These are phyloP conservation scores for pig (Sus scrofa) DNA, from an alignment of 2,113 vertebrate species.

Conservation along the genomic window T2T-Sscrofa CM000817.6:74507001-74507500, in stretches of 20 bases:
- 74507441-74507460: background rate
- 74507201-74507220: background rate
- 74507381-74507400: background rate
- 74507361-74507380: background rate
- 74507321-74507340: background rate
- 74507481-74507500: background rate
- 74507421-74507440: background rate
- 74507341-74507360: background rate
- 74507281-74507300: background rate
- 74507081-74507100: background rate
- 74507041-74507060: background rate
- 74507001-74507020: background rate
- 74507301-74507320: background rate
- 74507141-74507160: background rate
- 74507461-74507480: background rate
- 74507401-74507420: rapidly evolving
- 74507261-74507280: background rate
- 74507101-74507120: background rate
- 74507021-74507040: background rate
- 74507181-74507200: background rate
- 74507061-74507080: background rate
- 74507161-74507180: background rate
- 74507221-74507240: background rate
- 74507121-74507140: background rate
- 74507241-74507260: background rate